Base-by-base conservation (phyloP, 2,797 vertebrate genomes). In the Syndactyla subalaris region DNA sequence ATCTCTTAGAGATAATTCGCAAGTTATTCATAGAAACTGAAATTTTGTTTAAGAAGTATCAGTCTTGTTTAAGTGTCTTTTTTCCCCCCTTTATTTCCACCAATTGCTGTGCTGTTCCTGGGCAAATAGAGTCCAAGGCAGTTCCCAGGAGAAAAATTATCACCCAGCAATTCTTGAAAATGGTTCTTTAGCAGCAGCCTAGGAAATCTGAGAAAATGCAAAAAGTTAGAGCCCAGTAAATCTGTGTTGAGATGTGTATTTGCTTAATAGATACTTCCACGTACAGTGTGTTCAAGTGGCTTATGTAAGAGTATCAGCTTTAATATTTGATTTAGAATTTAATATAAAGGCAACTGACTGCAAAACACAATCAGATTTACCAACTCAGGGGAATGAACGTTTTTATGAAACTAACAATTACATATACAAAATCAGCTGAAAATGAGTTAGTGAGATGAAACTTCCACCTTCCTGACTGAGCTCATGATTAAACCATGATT, bases 361-460 rank as follows among this genome's bases (percentile, higher is more conserved):
- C 32, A 32, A 91, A 89, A 89, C 58, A 61, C 52, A 75, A 84
- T 62, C 51, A 81, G 68, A 77, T 95, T 85, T 78, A 49, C 41
- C 72, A 88, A 7, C 70, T 54, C 85, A 54, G 46, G 54, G 82
- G 85, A 94, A 89, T 22, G 17, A 90, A 84, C 24, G 54, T 88
- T 93, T 86, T 93, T 61, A 95, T 86, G 91, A 92, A 91, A 58
- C 52, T 41, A 93, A 89, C 83, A 88, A 77, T 80, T 71, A 75
- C 49, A 54, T 34, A 30, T 52, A 74, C 11, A 49, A 88, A 91
- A 93, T 58, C 85, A 91, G n/a, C 68, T 57, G 65, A 83, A 95
- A 95, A 86, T 27, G 57, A 88, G 41, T 85, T 89, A 70, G 48
- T 38, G 38, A 91, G 49, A 88, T 68, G 82, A 85, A 93, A 72